Base-by-base conservation (phyloP, 2,888 invertebrate genomes). In the Cerastis rubricosa region DNA sequence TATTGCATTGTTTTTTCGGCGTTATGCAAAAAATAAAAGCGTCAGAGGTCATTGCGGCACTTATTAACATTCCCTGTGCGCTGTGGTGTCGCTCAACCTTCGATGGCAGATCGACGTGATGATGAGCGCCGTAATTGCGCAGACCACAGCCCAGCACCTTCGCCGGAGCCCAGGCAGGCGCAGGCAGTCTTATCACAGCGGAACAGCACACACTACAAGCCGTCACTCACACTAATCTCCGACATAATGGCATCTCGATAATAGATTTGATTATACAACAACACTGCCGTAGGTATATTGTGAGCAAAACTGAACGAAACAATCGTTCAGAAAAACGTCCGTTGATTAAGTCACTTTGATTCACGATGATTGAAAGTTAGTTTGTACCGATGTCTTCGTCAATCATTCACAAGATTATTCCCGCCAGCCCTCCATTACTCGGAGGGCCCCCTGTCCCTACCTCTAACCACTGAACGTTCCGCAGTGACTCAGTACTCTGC, bases 41-140 rank as follows among this genome's bases (percentile, higher is more conserved):
- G 91, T 83, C 90, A 89, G 91, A 94, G 93, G 92, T 93, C 92
- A 92, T 94, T 94, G 93, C 94, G 93, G 95, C 94, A 94, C 87
- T 91, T 91, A 94, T 95, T 94, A 92, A 92, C 89, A 94, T 94
- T 93, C 93, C 85, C 87, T 78, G 85, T 82, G 89, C 82, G 81
- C 83, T 75, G 86, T 77, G 86, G 70, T 85, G 86, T 40, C 73
- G 64, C 57, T 70, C 90, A 91, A 90, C 92, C 93, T 93, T 93
- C 92, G 86, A 71, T 66, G 74, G 63, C 63, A 76, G 86, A 87
- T 86, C 83, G 81, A 83, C 87, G 87, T 81, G 80, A 66, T 83
- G 87, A 87, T 85, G 82, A 72, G 74, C 78, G 59, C 71, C 59
- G 66, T 71, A 45, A 51, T 35, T 54, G 80, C 76, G 70, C 75